Base-by-base conservation (phyloP, 2,113 vertebrate genomes). In the Lampris incognitus region DNA sequence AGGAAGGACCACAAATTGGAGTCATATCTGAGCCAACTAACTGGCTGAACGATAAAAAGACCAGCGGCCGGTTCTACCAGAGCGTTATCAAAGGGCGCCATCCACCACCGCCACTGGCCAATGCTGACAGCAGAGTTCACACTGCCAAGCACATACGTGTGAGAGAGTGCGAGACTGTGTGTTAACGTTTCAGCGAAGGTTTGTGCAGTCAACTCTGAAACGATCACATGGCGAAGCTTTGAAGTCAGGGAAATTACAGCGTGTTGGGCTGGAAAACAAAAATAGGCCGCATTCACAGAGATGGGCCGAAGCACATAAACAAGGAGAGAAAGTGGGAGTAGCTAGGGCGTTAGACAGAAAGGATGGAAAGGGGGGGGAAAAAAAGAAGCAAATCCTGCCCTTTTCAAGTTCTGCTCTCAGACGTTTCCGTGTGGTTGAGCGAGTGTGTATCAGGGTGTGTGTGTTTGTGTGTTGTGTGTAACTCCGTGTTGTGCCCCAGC, bases 1-100 rank as follows among this genome's bases (percentile, higher is more conserved):
- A 66, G 13, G 42, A 42, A 72, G 41, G 78, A 72, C 73, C 72
- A 56, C 81, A 89, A 90, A 89, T 84, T 86, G 87, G 86, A 89
- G 87, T 92, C 85, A 90, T 85, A 76, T 69, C 78, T 69, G 82
- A 87, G 84, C 84, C 85, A 89, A 89, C 60, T 74, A 39, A 81
- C 78, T 70, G 80, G 82, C 74, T 69, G 65, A 86, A 76, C 1
- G 46, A 86, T 81, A 81, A 90, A 83, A 85, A 76, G 78, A 82
- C 72, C n/a, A 39, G 70, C 64, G 8, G 77, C 72, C 11, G 36
- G 69, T 81, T 75, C 72, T 42, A 74, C 65, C 80, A 60, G 63
- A 49, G 49, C 72, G 50, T 64, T 64, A 82, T 93, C 83, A 89
- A 90, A 89, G 81, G 75, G 76, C 48, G 75, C 81, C 76, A 73